Evolutionary conservation across 1,140 invertebrate genomes (phyloP).

Genomic region (Calliphora vicina): DNA sequence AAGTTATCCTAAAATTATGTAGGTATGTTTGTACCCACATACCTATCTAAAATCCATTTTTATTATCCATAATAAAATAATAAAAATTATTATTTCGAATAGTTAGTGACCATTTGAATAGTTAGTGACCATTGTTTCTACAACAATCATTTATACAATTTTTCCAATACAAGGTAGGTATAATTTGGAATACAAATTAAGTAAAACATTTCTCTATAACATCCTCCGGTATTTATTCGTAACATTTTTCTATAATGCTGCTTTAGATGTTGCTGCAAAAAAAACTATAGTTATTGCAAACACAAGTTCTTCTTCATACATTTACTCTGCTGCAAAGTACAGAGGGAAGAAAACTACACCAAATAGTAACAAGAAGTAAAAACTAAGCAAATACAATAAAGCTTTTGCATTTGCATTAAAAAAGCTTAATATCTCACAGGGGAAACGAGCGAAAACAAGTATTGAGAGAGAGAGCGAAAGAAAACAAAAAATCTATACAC

Average conservation of each 20-base stretch:
- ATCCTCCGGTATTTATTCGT: background rate
- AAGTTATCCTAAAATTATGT: too few relatives aligned
- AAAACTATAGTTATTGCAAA: constrained; percentile 27
- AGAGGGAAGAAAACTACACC: constrained; percentile 20
- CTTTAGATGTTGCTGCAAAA: background rate
- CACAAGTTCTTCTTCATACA: background rate
- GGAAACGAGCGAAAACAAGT: background rate
- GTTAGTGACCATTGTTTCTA: too few relatives aligned
- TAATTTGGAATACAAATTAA: background rate
- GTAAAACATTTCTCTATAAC: background rate
- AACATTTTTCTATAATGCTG: background rate
- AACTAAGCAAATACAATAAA: constrained; percentile 17
- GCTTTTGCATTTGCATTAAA: constrained; percentile 27
- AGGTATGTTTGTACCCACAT: too few relatives aligned
- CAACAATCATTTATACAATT: too few relatives aligned
- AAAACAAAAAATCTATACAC: constrained; percentile 16
- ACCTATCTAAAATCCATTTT: too few relatives aligned
- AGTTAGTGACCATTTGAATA: too few relatives aligned
- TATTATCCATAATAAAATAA: too few relatives aligned
- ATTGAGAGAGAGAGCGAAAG: background rate
- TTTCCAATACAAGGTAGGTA: too few relatives aligned
- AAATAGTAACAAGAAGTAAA: background rate
- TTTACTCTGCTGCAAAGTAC: background rate
- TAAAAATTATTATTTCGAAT: too few relatives aligned
- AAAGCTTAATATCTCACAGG: constrained; percentile 13